Base-by-base conservation (phyloP, 2,888 invertebrate genomes). In the Philaethria dido region DNA sequence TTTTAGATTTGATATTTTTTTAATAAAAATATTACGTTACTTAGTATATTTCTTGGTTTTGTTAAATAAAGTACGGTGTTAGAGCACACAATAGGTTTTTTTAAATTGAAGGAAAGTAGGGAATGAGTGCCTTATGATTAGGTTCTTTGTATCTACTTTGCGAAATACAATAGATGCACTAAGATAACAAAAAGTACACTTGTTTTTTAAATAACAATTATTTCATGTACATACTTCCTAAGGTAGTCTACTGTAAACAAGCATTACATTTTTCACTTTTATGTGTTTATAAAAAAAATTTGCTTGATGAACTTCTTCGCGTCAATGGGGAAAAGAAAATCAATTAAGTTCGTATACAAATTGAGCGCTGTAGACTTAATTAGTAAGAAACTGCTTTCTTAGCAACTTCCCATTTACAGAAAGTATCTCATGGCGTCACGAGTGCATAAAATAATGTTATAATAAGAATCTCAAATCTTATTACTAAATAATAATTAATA, bases 331-430 rank as follows among this genome's bases (percentile, higher is more conserved):
- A 22, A 57, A 44, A 36, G 36, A 47, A 42, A 66, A 66, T 55
- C 66, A 61, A 66, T 63, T 61, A 57, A 61, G 20, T 25, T 47
- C 25, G 48, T 60, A 63, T 25, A 52, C 36, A 69, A 60, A 36
- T 45, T 62, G 61, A 48, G 55, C 20, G 54, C 48, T 33, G 62
- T 48, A 44, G 36, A 16, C 47, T 52, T 45, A 50, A 52, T 66
- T 69, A 66, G 50, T 60, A 36, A 50, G 14, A 52, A 47, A 62
- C 22, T 29, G 59, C 59, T 60, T 57, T 59, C 62, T 45, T 59
- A 54, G 63, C 59, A 63, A 63, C 54, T 60, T 42, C n/a, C 59
- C 50, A 44, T 69, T 66, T 62, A 60, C 39, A 54, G 42, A 42
- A 50, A 52, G 47, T 50, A 57, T 63, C 52, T 44, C 59, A 29